Conservation (phyloP, 64 coral and sea anemone species). For the Montipora foliosa region DNA sequence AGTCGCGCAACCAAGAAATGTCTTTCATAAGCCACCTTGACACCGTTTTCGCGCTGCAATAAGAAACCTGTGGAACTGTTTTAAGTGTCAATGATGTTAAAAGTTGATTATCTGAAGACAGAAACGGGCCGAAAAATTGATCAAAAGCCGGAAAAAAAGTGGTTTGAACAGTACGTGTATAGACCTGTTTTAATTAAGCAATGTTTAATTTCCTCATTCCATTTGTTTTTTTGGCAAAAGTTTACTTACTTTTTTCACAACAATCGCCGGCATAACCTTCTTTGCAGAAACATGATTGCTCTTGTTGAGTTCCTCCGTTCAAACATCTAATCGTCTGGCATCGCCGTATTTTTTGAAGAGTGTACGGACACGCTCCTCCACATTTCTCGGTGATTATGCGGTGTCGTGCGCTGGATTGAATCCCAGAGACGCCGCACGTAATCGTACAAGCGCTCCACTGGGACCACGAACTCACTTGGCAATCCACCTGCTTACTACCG, state of each 20-base stretch:
- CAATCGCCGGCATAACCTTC: neutral
- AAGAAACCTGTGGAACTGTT: no score
- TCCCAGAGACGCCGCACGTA: neutral
- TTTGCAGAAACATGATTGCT: neutral
- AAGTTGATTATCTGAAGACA: no score
- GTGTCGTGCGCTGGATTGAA: neutral
- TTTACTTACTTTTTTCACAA: neutral
- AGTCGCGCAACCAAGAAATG: no score
- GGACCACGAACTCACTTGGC: neutral
- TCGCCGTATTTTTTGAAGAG: neutral
- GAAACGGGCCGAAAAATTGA: no score
- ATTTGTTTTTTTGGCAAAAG: no score
- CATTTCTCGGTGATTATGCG: neutral
- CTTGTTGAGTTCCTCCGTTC: neutral
- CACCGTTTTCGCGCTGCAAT: no score
- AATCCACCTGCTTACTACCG: neutral
- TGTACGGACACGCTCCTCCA: neutral
- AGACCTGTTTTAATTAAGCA: no score
- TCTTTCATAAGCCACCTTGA: no score
- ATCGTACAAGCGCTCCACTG: neutral
- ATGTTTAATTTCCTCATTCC: no score
- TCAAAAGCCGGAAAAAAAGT: no score
- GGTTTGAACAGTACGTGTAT: no score
- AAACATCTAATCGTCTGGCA: neutral
- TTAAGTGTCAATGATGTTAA: no score